phyloP scores from a whole-genome alignment of 2,113 vertebrate species.

The Passerina amoena region DNA sequence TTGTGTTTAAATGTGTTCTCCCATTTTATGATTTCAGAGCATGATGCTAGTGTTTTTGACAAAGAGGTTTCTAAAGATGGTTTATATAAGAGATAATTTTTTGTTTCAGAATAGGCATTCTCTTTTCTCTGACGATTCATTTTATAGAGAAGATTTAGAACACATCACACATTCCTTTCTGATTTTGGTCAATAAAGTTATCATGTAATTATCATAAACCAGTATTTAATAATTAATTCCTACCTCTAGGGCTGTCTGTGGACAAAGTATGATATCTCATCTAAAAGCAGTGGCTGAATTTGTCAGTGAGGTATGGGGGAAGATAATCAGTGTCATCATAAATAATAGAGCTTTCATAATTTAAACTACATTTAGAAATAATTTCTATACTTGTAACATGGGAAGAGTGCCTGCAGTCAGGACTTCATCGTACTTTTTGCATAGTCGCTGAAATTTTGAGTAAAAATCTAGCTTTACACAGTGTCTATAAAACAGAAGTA shows the following conservation, averaged over 20 bases:
- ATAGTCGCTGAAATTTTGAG: not conserved
- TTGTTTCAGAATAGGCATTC: not conserved
- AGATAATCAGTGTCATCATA: slow-evolving; percentile 68
- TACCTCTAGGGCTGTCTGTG: slow-evolving; percentile 74
- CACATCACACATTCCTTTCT: not conserved
- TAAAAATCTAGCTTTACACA: not conserved
- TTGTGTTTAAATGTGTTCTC: not conserved
- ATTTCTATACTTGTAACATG: slow-evolving; percentile 54
- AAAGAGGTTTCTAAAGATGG: not conserved
- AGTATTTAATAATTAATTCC: slow-evolving; percentile 78
- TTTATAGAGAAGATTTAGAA: not conserved
- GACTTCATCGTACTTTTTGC: not conserved
- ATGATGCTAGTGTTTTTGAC: not conserved
- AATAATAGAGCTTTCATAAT: slow-evolving; percentile 78
- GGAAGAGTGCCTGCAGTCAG: slow-evolving; percentile 51
- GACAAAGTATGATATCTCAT: slow-evolving; percentile 58
- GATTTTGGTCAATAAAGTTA: slow-evolving; percentile 77
- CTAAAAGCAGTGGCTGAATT: slow-evolving; percentile 46
- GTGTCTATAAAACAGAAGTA: not conserved
- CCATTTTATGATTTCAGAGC: not conserved
- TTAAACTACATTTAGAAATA: slow-evolving; percentile 69
- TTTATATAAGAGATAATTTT: not conserved
- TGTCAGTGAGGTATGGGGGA: slow-evolving; percentile 46
- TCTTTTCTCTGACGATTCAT: not conserved
- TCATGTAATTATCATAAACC: slow-evolving; percentile 77